Evolutionary conservation across 2,113 vertebrate genomes (phyloP), one percentile per base, ranked within the genome.

Genomic region (Ameiurus melas): DNA sequence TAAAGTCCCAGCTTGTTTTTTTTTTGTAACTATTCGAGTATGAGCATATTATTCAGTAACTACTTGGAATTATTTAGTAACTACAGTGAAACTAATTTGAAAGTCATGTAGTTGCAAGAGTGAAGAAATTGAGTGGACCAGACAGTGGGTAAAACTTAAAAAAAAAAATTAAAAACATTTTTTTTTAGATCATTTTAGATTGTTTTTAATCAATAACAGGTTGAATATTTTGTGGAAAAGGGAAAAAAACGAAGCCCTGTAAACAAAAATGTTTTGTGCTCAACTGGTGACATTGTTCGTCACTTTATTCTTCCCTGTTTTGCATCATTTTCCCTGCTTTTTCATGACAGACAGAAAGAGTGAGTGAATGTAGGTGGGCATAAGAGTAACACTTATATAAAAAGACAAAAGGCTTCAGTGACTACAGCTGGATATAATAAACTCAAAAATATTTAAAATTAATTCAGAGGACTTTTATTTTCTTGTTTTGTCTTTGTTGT

Each of bases 341-440:
- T 80, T 36, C 53, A 66, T 53, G 57, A 27, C 5, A 90, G 30
- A 87, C 22, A 57, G 47, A 86, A 68, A 68, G 60, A 70, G 62
- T 87, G 64, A 58, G 64, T 43, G 64, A 87, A 39, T 71, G 64
- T 51, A 82, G 47, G 51, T 43, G 9, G 82, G 73, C 71, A 53
- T n/a, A 33, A 73, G 68, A 60, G 77, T 92, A 88, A 92, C 90
- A 93, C 79, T 66, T 84, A 92, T 86, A 90, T 89, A 88, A 91
- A 84, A 89, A 68, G 86, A 91, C 83, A 90, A 92, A 91, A 86
- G 88, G 85, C 90, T 88, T 92, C 91, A 89, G 87, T 85, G 60
- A 91, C 90, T 91, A 91, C 92, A 93, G 89, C 90, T 89, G 91
- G 89, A 89, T 89, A 92, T 83, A 91, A 91, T 92, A 87, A 91